Evolutionary conservation across 2,113 vertebrate species (phyloP).

Genomic region (Mormoops blainvillei): DNA sequence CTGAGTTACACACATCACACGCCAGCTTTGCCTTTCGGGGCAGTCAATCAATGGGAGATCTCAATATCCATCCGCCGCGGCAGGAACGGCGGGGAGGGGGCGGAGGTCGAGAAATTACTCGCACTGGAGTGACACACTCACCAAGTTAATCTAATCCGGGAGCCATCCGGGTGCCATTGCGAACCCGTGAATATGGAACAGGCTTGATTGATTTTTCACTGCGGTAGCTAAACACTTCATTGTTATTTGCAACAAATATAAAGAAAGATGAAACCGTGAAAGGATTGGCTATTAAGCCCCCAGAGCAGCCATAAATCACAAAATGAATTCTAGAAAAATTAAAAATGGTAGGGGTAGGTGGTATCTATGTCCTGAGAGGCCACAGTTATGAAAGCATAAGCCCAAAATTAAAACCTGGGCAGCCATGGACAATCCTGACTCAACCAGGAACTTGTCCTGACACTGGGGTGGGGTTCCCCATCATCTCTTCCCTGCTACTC

Average conservation of each 20-base stretch:
- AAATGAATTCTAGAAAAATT: slow-evolving; percentile 61
- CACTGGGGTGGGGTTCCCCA: neutral
- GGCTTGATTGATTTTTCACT: slow-evolving; percentile 49
- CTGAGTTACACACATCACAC: slow-evolving; percentile 49
- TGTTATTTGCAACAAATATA: slow-evolving; percentile 39
- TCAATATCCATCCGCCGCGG: neutral
- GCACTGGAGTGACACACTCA: neutral
- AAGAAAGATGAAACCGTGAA: slow-evolving; percentile 43
- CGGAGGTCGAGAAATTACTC: slow-evolving; percentile 47
- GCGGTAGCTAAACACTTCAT: slow-evolving; percentile 55
- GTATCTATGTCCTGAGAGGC: slow-evolving; percentile 38
- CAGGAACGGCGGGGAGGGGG: neutral
- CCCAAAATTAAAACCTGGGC: slow-evolving; percentile 29
- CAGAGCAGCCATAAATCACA: slow-evolving; percentile 61
- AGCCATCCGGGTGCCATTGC: neutral
- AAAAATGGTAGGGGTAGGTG: slow-evolving; percentile 33
- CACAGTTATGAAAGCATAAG: neutral
- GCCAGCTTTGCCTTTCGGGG: slow-evolving; percentile 24
- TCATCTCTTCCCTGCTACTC: neutral
- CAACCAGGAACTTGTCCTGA: neutral
- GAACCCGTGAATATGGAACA: slow-evolving; percentile 28
- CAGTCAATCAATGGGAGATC: slow-evolving; percentile 27
- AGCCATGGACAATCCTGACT: neutral
- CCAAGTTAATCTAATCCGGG: slow-evolving; percentile 67
- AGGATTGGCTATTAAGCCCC: slow-evolving; percentile 47